These are phyloP conservation scores for Coracopsis vasa DNA, from an alignment of 2,113 vertebrate species.

Conservation along the genomic window DNA sequence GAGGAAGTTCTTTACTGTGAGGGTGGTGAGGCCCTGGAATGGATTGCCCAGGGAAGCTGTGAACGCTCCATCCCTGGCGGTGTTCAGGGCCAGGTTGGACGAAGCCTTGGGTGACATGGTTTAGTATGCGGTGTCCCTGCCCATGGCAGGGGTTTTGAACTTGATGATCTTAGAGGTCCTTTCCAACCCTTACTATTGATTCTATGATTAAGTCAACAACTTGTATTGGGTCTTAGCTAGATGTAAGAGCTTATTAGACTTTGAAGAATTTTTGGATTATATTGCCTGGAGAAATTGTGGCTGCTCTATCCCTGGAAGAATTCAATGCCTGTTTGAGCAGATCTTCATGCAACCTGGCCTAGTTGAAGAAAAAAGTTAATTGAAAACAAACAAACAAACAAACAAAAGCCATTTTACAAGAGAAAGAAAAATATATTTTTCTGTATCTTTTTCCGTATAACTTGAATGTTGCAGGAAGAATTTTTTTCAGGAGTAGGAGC, in stretches of 20 bases:
- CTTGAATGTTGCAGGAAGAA: not conserved
- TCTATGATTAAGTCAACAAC: not conserved
- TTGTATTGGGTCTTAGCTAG: not conserved
- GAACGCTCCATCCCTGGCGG: no score
- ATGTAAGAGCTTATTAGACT: not conserved
- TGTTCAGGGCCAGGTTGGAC: no score
- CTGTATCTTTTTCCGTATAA: not conserved
- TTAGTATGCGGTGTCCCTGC: not conserved
- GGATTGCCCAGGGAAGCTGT: no score
- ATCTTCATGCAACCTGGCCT: not conserved
- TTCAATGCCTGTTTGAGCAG: not conserved
- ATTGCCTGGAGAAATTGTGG: not conserved
- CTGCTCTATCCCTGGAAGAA: not conserved
- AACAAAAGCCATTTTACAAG: accelerated
- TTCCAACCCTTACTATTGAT: not conserved
- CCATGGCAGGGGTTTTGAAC: not conserved
- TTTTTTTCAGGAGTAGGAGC: not conserved
- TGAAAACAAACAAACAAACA: no score
- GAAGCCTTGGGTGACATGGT: no score
- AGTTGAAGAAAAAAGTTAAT: no score
- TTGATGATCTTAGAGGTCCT: not conserved
- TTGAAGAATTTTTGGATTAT: not conserved
- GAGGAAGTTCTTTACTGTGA: no score
- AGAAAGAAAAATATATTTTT: not conserved
- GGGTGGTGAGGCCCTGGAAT: no score